Conservation (phyloP, 2,113 vertebrate genomes). For the Pyrgilauda ruficollis region DNA sequence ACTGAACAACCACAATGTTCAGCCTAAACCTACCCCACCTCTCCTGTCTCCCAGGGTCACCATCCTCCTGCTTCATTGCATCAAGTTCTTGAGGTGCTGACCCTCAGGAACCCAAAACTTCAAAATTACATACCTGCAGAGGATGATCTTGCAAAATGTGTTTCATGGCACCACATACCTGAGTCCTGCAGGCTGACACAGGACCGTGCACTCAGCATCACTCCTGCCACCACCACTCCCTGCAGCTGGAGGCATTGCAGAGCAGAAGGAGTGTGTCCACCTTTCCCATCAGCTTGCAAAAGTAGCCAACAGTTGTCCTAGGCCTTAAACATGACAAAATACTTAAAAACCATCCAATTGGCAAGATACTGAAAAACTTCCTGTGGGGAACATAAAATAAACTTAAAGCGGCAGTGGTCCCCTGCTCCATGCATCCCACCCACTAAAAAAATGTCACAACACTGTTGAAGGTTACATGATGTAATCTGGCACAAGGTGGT, state of each 20-base stretch:
- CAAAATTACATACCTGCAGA: neutral
- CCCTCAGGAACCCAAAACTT: neutral
- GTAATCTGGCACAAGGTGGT: slow-evolving; percentile 17
- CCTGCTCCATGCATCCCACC: neutral
- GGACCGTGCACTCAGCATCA: accelerated
- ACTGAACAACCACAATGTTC: accelerated
- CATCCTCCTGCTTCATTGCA: neutral
- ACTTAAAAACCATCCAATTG: neutral
- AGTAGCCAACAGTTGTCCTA: neutral
- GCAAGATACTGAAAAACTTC: neutral
- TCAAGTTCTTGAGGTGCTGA: neutral
- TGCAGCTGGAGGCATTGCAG: neutral
- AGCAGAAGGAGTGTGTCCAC: neutral
- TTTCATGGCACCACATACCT: neutral
- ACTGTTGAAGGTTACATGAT: slow-evolving; percentile 1
- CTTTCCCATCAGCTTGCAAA: neutral
- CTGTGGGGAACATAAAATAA: slow-evolving; percentile 5
- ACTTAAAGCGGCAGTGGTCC: neutral
- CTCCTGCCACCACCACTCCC: neutral
- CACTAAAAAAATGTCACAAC: neutral
- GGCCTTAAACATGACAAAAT: neutral
- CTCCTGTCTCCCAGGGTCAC: neutral
- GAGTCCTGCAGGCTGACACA: neutral
- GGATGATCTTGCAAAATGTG: neutral
- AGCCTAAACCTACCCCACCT: neutral